phyloP scores from a whole-genome alignment of 2,888 invertebrate genomes.

The Metallyticus violacea region DNA sequence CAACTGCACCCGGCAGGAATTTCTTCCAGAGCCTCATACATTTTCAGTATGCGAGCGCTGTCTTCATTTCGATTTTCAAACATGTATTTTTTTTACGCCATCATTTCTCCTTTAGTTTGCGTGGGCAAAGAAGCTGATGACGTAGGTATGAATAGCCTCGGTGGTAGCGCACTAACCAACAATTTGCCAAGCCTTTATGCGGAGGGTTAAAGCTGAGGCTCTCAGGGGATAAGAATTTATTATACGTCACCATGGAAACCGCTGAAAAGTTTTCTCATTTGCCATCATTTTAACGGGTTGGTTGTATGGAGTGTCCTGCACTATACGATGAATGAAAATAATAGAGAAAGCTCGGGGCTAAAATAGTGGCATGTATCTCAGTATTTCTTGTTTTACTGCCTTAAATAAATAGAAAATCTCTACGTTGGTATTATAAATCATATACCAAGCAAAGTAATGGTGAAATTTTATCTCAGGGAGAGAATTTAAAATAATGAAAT shows the following conservation, averaged over 20 bases:
- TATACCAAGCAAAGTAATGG: too few species aligned
- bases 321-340: neutral
- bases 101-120: too few species aligned
- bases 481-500: too few species aligned
- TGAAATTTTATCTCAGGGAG: too few species aligned
- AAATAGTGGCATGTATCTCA: neutral
- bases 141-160: neutral
- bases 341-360: neutral
- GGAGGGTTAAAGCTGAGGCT: neutral
- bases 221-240: neutral
- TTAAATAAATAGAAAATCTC: neutral
- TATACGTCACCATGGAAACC: neutral
- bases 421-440: neutral
- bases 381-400: neutral
- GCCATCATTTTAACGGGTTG: neutral
- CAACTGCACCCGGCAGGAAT: too few species aligned
- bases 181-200: neutral
- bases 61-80: neutral
- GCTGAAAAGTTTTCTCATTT: neutral
- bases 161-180: neutral
- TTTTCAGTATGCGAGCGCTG: neutral
- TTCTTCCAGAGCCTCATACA: too few species aligned
- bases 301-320: neutral
- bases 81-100: neutral
- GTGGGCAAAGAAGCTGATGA: neutral